Percentiles rank a stretch among this genome's conserved stretches.
Evolutionary conservation across 2,888 invertebrate genomes (phyloP).

Genomic region (Meiosimyza decipiens): DNA sequence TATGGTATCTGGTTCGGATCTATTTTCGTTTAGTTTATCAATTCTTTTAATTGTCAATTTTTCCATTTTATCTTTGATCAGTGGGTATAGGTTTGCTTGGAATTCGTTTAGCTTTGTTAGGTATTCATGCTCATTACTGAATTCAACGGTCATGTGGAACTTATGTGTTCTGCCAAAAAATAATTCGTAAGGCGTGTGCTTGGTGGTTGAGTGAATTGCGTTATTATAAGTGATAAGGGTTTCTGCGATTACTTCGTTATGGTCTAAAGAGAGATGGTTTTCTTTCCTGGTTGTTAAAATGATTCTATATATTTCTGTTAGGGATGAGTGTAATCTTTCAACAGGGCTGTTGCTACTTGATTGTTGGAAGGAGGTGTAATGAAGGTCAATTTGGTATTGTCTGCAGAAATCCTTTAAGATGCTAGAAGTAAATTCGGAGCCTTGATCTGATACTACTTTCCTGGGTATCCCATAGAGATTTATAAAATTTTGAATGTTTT

Average conservation of each 20-base stretch:
- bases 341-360: constrained; percentile 32
- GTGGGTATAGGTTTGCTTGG: constrained; percentile 30
- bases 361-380: constrained; percentile 36
- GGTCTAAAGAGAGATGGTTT: constrained; percentile 28
- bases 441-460: constrained; percentile 37
- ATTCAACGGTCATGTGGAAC: constrained; percentile 20
- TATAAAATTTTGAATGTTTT: constrained; percentile 35
- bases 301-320: constrained; percentile 36
- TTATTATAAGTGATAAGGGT: constrained; percentile 25
- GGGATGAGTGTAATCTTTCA: constrained; percentile 23
- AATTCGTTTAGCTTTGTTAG: neutral
- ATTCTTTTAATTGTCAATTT: constrained; percentile 13
- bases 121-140: constrained; percentile 6
- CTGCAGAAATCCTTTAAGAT: constrained; percentile 41
- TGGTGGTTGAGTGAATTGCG: constrained; percentile 25
- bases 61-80: constrained; percentile 28
- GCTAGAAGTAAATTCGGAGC: constrained; percentile 33
- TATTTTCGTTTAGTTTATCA: constrained; percentile 36
- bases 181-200: constrained; percentile 35
- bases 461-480: constrained; percentile 35
- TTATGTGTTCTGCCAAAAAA: constrained; percentile 41
- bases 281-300: constrained; percentile 37
- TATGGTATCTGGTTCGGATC: constrained; percentile 21
- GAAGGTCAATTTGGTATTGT: constrained; percentile 30
- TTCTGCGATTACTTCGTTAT: constrained; percentile 40